These are phyloP conservation scores for Aspidiotus rigidus DNA, from an alignment of 2,888 invertebrate genomes.

Conservation along the genomic window DNA sequence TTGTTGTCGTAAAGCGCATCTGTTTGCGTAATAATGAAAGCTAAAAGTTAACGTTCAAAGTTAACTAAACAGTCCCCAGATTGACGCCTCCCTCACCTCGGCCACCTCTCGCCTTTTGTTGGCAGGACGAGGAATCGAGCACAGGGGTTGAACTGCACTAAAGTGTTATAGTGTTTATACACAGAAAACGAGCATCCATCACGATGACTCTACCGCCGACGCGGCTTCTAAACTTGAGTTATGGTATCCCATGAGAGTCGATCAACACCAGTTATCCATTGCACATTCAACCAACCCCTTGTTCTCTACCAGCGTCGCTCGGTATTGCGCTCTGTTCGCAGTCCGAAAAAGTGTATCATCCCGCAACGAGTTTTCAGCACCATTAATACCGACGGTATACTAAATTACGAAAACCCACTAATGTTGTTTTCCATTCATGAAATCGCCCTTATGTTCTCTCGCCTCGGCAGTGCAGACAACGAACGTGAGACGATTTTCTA, in stretches of 20 bases:
- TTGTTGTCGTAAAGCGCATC: slow-evolving; percentile 18
- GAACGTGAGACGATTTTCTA: too few species aligned
- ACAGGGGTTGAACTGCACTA: slow-evolving; percentile 13
- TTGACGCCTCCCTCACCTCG: not conserved
- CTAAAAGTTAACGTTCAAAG: slow-evolving; percentile 33
- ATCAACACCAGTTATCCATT: slow-evolving; percentile 48
- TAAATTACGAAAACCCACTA: slow-evolving; percentile 26
- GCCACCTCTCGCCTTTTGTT: not conserved
- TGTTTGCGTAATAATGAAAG: slow-evolving; percentile 28
- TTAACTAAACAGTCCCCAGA: slow-evolving; percentile 23
- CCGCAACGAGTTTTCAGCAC: not conserved
- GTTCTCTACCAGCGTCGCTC: not conserved
- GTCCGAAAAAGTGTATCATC: not conserved
- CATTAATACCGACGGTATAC: slow-evolving; percentile 22
- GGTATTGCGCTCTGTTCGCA: slow-evolving; percentile 1
- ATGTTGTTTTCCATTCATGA: slow-evolving; percentile 22
- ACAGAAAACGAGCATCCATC: slow-evolving; percentile 20
- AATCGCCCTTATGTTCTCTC: too few species aligned
- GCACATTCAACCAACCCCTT: slow-evolving; percentile 35
- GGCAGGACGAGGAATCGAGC: slow-evolving; percentile 13
- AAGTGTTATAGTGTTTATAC: slow-evolving; percentile 16
- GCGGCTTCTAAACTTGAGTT: slow-evolving; percentile 35
- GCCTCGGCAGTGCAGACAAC: too few species aligned
- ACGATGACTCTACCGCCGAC: slow-evolving; percentile 18
- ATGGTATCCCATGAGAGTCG: slow-evolving; percentile 39